phyloP scores from a whole-genome alignment of 2,797 vertebrate genomes.

The Chiroxiphia lanceolata region DNA sequence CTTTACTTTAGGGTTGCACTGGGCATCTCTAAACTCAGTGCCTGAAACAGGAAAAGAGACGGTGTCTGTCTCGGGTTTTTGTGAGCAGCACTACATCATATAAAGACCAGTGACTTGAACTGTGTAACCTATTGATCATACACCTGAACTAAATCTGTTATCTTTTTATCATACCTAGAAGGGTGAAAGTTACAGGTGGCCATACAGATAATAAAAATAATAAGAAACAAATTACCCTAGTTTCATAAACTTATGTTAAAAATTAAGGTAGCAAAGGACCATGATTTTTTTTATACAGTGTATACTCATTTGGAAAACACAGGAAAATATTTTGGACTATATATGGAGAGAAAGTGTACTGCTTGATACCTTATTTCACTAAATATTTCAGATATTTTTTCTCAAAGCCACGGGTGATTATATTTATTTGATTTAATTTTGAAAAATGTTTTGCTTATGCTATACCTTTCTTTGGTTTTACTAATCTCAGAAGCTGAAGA shows the following conservation, averaged over 20 bases:
- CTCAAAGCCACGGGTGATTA: neutral
- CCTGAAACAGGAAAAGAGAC: neutral
- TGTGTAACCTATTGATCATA: fast-evolving
- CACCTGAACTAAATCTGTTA: neutral
- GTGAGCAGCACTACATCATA: neutral
- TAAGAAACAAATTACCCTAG: conserved; percentile 75
- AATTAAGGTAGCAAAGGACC: conserved; percentile 69
- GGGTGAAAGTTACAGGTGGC: conserved; percentile 73
- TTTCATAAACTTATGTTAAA: conserved; percentile 75
- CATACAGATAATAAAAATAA: conserved; percentile 75
- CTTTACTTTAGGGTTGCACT: neutral
- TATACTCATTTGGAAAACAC: neutral
- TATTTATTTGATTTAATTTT: neutral
- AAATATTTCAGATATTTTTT: neutral
- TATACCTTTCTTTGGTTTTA: neutral
- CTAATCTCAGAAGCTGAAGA: conserved; percentile 77
- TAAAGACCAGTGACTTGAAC: neutral
- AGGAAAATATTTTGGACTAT: neutral
- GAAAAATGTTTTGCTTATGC: neutral
- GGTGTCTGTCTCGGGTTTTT: neutral
- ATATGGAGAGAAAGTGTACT: neutral
- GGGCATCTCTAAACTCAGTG: neutral
- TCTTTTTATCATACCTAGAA: conserved; percentile 56
- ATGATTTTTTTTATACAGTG: neutral
- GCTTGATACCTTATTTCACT: neutral